Conservation (phyloP, 2,888 invertebrate genomes). For the Halocaridina rubra region DNA sequence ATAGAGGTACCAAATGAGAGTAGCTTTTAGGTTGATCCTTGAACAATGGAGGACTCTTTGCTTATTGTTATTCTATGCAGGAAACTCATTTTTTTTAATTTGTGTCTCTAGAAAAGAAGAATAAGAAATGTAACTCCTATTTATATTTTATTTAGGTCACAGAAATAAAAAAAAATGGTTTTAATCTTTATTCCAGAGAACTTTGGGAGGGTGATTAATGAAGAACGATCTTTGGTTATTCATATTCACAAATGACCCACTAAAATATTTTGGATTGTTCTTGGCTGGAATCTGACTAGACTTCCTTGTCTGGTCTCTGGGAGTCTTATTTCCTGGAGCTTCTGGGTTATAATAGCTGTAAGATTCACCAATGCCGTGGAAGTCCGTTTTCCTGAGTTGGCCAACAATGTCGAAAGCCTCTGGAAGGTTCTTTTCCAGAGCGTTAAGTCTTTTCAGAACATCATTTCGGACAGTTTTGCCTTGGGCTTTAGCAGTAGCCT, state of each 20-base stretch:
- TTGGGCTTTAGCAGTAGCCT: not conserved
- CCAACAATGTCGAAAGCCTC: not conserved
- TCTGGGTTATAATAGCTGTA: not conserved
- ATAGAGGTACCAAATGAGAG: too few species aligned
- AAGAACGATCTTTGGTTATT: not conserved
- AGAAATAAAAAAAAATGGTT: too few species aligned
- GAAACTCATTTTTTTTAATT: too few species aligned
- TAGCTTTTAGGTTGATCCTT: too few species aligned
- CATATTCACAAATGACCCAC: not conserved
- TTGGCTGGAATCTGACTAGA: too few species aligned
- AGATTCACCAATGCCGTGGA: not conserved
- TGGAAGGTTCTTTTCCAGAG: not conserved
- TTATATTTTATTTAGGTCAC: too few species aligned
- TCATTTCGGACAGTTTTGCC: not conserved
- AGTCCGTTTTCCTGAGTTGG: not conserved
- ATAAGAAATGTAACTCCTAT: too few species aligned
- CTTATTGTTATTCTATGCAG: too few species aligned
- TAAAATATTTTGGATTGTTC: not conserved
- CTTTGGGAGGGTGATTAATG: not conserved
- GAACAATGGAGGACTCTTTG: too few species aligned
- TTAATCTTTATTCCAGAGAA: too few species aligned
- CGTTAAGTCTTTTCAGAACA: not conserved
- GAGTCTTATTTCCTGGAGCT: not conserved
- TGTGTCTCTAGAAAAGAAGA: too few species aligned
- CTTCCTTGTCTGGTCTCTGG: not conserved